Conservation (phyloP, 53 echinoderm and acorn worm genomes). For the Apostichopus leukothele region DNA sequence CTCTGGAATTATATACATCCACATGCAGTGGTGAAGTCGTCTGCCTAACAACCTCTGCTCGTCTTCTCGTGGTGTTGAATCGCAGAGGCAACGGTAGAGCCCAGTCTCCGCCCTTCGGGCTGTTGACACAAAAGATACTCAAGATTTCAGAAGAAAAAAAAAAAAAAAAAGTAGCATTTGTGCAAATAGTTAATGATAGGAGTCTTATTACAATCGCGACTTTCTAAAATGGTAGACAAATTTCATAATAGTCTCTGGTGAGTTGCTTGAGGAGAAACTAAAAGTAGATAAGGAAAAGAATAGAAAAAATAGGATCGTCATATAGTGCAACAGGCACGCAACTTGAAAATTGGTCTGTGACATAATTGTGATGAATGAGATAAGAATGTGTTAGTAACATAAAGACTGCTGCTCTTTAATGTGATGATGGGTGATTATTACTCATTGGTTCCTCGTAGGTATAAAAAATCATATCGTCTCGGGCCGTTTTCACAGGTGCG, state of each 20-base stretch:
- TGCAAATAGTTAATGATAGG: constrained; percentile 45
- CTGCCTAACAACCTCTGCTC: not conserved
- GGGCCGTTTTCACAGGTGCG: not conserved
- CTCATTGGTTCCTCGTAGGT: not conserved
- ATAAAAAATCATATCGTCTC: not conserved
- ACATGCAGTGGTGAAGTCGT: constrained; percentile 9
- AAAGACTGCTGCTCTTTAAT: not conserved
- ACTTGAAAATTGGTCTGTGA: not conserved
- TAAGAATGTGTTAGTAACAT: not conserved
- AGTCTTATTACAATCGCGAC: constrained; percentile 7
- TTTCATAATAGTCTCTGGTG: constrained; percentile 13
- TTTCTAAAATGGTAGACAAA: not conserved
- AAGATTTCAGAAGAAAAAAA: not conserved
- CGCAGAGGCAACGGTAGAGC: not conserved
- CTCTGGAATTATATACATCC: not conserved
- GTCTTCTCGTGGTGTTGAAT: not conserved
- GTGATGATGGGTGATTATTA: not conserved
- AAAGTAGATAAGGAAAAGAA: not conserved
- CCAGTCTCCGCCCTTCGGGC: constrained; percentile 15
- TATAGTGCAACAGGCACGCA: constrained; percentile 32
- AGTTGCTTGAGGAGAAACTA: not conserved
- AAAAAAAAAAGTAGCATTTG: not conserved
- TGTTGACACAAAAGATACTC: constrained; percentile 44
- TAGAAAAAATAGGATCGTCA: not conserved
- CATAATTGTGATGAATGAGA: not conserved